Conservation (phyloP, 92 coral and sea anemone genomes). For the Epizoanthus ramosus region DNA sequence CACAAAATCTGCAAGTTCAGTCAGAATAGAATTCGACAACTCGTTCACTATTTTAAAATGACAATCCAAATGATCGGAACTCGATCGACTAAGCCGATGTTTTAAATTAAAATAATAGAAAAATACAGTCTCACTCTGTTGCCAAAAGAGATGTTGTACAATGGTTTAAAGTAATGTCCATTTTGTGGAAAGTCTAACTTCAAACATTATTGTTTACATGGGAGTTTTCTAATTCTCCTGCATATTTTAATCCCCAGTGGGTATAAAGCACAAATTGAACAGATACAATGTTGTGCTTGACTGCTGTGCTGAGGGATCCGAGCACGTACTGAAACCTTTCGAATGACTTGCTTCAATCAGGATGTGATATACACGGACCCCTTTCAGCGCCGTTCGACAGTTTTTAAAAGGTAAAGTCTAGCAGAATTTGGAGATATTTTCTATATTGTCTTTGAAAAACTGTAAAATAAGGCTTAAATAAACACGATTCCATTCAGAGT, state of each 20-base stretch:
- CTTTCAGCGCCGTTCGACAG: not conserved
- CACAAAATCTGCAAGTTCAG: no score
- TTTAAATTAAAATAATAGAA: no score
- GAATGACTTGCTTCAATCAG: not conserved
- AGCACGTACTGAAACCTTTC: not conserved
- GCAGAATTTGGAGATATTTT: not conserved
- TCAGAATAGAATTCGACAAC: no score
- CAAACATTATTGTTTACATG: slow-evolving; percentile 1
- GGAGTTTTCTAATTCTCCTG: not conserved
- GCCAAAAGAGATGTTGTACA: no score
- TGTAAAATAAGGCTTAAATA: not conserved
- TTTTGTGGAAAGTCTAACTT: not conserved
- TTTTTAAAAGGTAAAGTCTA: not conserved
- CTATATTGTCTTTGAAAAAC: not conserved
- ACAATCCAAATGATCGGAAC: no score
- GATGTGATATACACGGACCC: not conserved
- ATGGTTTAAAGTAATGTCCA: not conserved
- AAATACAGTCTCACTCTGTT: no score
- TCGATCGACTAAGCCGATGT: no score
- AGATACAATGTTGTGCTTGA: not conserved
- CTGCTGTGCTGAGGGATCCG: no score
- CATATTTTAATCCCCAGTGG: not conserved
- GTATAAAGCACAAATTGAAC: not conserved
- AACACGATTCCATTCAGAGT: not conserved
- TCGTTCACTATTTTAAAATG: no score